Base-by-base conservation (phyloP, 2,888 invertebrate species). In the Lycaena phlaeas region DNA sequence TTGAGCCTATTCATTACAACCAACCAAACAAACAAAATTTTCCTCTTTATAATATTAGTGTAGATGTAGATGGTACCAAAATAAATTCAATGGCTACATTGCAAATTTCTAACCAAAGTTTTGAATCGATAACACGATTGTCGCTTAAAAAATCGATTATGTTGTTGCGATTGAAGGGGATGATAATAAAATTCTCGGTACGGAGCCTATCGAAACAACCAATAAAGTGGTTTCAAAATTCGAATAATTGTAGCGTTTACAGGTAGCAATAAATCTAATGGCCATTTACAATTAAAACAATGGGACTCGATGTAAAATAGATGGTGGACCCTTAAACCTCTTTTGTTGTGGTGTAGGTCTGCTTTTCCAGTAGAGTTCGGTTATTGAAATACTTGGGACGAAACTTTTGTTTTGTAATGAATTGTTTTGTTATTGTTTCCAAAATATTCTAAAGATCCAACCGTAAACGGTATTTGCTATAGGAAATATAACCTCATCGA, bases 251-350 rank as follows among this genome's bases (percentile, higher is more conserved):
- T 57, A 49, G 46, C 46, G 44, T 46, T 50, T 46, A 47, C 45
- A 31, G 44, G 43, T 41, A 46, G 41, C 56, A 40, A 57, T 57
- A 54, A 56, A 56, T 54, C 50, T 53, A 47, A 36, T 25, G 41
- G 41, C 42, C 37, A 48, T 47, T 44, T 49, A 49, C 51, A 51
- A 51, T 52, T 49, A 51, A 51, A 53, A 55, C 55, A 56, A 57
- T 54, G 48, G 51, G 28, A 15, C 36, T 34, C 42, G 30, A 43
- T 38, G 38, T 43, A 39, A 53, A 48, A 50, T 47, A 42, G 46
- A 28, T 40, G 43, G 40, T 39, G 43, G 30, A 25, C 29, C 37
- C 27, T 43, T 38, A 17, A 25, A 29, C 10, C 17, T 42, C 41
- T 40, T 38, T 43, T 37, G 26, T 38, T 18, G 28, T 29, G 29